Percentiles rank a stretch among this genome's conserved stretches.
Conservation (phyloP, 2,888 invertebrate species). For the Chymomyza fuscimana region DNA sequence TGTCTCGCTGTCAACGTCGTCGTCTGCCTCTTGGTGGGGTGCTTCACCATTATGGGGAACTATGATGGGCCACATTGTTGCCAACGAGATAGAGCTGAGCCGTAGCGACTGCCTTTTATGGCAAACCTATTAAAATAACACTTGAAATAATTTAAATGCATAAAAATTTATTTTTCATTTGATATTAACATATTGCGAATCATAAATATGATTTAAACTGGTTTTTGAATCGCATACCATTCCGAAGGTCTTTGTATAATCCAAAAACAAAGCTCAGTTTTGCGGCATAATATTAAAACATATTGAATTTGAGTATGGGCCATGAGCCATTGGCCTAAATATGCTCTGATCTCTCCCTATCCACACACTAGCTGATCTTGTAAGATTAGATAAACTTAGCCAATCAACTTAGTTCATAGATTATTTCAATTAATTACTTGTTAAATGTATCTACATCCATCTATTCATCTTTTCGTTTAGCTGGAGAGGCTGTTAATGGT, state of each 20-base stretch:
- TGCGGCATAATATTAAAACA: background rate
- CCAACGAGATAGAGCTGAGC: background rate
- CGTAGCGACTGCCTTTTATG: background rate
- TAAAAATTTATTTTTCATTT: background rate
- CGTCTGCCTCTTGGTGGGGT: background rate
- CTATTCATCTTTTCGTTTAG: too few relatives aligned
- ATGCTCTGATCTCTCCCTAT: background rate
- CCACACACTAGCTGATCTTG: too few relatives aligned
- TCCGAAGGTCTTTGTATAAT: background rate
- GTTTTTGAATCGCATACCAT: background rate
- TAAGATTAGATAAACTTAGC: too few relatives aligned
- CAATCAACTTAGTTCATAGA: too few relatives aligned
- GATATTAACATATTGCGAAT: background rate
- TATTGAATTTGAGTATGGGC: background rate
- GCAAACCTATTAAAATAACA: slow-evolving; percentile 29
- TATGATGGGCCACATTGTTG: background rate
- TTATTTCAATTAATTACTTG: too few relatives aligned
- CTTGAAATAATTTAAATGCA: slow-evolving; percentile 38
- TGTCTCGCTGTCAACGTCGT: background rate
- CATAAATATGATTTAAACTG: background rate
- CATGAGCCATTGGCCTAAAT: background rate
- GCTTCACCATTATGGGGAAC: background rate
- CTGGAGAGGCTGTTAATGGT: too few relatives aligned
- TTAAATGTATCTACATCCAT: too few relatives aligned
- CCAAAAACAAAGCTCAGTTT: background rate